Conservation (phyloP, 2,797 vertebrate species). For the Alectoris magna region DNA sequence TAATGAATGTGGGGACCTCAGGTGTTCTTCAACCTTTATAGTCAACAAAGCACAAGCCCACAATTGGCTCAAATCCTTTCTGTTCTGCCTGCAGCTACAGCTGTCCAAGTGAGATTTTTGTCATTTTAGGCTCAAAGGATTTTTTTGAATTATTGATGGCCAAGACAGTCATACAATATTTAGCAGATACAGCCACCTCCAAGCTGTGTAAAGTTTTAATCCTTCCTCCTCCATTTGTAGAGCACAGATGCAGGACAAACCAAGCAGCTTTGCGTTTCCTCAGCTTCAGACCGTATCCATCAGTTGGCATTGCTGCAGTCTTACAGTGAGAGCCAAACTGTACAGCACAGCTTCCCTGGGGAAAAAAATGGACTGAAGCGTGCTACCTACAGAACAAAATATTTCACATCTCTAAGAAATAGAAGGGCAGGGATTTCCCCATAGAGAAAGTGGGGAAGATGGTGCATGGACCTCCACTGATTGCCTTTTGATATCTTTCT, state of each 20-base stretch:
- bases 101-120: slow-evolving; percentile 40
- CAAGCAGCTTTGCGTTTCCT: slow-evolving; percentile 5
- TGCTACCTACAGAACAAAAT: background rate
- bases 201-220: slow-evolving; percentile 51
- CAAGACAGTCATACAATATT: slow-evolving; percentile 57
- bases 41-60: slow-evolving; percentile 42
- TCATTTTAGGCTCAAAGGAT: slow-evolving; percentile 13
- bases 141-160: slow-evolving; percentile 62
- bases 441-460: background rate
- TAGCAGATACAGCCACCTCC: slow-evolving; percentile 38
- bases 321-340: background rate
- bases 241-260: background rate
- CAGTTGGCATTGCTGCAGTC: background rate
- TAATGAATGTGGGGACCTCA: slow-evolving; percentile 47
- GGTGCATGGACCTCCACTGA: background rate
- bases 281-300: background rate
- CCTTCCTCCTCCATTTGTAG: slow-evolving; percentile 36
- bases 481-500: background rate
- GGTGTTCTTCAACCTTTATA: slow-evolving; percentile 58
- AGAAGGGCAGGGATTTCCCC: background rate
- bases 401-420: rapidly evolving
- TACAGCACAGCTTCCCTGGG: background rate
- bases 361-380: background rate
- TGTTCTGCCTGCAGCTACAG: slow-evolving; percentile 36
- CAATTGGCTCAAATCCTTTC: slow-evolving; percentile 11